Evolutionary conservation across 1,140 invertebrate species (phyloP).

Genomic region (Drosophila micromelanica): DNA sequence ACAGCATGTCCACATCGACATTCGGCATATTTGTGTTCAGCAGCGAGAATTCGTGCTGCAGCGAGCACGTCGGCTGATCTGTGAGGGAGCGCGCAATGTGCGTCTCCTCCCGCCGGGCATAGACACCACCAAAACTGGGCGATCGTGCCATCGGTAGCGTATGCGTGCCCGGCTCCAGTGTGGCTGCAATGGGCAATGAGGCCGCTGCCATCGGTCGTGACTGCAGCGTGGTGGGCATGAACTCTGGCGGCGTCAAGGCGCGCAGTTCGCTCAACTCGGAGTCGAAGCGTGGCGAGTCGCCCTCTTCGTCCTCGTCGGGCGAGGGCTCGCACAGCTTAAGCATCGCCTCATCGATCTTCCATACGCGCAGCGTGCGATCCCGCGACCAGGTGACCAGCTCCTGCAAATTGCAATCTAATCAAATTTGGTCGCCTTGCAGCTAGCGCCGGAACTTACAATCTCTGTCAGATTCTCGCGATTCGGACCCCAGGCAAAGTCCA

Average conservation of each 20-base stretch:
- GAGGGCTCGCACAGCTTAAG: conserved; percentile 88
- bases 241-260: conserved; percentile 67
- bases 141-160: conserved; percentile 69
- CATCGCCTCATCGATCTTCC: conserved; percentile 93
- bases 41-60: conserved; percentile 95
- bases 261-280: conserved; percentile 56
- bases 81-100: conserved; percentile 79
- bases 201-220: conserved; percentile 56
- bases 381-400: conserved; percentile 98
- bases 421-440: background rate
- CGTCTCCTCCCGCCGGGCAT: conserved; percentile 63
- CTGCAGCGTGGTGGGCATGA: conserved; percentile 34
- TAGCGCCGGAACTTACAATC: conserved; percentile 55
- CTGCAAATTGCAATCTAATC: conserved; percentile 84
- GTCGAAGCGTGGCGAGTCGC: conserved; percentile 51
- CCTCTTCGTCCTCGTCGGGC: conserved; percentile 61
- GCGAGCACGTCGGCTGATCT: conserved; percentile 86
- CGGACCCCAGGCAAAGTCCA: conserved; percentile 97
- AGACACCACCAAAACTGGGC: conserved; percentile 59
- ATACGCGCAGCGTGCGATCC: conserved; percentile 95
- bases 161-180: conserved; percentile 35
- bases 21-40: conserved; percentile 95
- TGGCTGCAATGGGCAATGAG: conserved; percentile 58
- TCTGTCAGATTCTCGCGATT: conserved; percentile 83
- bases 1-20: conserved; percentile 90